Conservation (phyloP, 2,888 invertebrate species). For the Gymnoscelis rufifasciata region DNA sequence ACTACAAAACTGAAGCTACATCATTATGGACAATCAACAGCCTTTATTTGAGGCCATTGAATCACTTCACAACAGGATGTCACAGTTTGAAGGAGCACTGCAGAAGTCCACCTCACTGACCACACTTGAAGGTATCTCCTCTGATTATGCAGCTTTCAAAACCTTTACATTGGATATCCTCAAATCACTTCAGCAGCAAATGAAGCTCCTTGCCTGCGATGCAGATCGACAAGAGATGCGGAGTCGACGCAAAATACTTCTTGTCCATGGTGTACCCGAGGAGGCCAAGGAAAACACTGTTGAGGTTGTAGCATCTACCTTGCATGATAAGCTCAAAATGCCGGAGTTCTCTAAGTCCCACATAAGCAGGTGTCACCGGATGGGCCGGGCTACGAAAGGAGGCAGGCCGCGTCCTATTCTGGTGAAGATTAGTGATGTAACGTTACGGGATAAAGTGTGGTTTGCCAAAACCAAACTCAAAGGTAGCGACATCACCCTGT, state of each 20-base stretch:
- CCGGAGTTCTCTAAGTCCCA: neutral
- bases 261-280: neutral
- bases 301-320: neutral
- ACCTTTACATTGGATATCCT: neutral
- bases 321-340: neutral
- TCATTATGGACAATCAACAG: too few species aligned
- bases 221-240: neutral
- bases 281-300: neutral
- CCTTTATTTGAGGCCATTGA: too few species aligned
- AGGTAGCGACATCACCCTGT: neutral
- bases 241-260: neutral
- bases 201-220: neutral
- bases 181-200: neutral
- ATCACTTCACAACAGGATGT: too few species aligned
- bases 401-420: neutral
- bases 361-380: neutral
- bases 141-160: neutral
- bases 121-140: too few species aligned
- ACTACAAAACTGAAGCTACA: too few species aligned
- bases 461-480: slow-evolving; percentile 1
- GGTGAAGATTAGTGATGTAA: neutral
- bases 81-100: neutral
- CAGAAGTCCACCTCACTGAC: too few species aligned
- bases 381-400: neutral
- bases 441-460: neutral